A percentile compares a stretch with the other conserved stretches of the same genome.
These are phyloP conservation scores for Mormyrops attenuatus DNA, from an alignment of 2,797 vertebrate genomes.

Conservation along the genomic window DNA sequence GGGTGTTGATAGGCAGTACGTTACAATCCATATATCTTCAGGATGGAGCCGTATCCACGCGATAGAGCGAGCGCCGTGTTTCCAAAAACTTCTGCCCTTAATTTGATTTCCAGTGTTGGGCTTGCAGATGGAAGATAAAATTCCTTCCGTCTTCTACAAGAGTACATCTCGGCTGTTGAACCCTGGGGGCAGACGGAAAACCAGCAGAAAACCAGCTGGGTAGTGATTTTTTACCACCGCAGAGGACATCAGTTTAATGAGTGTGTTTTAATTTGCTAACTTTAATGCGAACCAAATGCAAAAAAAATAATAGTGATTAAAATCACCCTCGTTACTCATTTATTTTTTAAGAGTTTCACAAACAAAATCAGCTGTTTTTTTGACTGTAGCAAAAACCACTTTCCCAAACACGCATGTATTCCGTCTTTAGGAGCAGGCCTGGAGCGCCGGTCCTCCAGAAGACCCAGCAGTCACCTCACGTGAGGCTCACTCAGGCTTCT, in stretches of 20 bases:
- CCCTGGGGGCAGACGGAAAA: background rate
- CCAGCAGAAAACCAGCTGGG: background rate
- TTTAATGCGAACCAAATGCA: background rate
- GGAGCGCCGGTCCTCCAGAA: background rate
- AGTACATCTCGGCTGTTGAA: background rate
- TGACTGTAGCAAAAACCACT: background rate
- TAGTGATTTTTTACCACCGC: background rate
- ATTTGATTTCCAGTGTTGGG: constrained; percentile 13
- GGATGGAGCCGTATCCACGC: background rate
- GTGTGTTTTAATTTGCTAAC: background rate
- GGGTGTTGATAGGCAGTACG: background rate
- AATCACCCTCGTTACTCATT: background rate
- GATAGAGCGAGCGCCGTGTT: background rate
- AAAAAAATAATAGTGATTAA: background rate
- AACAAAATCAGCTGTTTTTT: background rate
- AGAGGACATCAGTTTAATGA: background rate
- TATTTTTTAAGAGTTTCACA: background rate
- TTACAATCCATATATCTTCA: background rate
- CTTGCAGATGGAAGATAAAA: constrained; percentile 7
- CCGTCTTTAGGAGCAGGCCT: too few species aligned
- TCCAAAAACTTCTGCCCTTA: background rate
- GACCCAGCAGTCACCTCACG: background rate
- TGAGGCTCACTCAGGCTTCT: background rate
- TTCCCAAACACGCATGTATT: background rate
- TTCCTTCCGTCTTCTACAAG: background rate